phyloP scores from a whole-genome alignment of 2,797 vertebrate genomes.

The Parauchenoglanis punctatus region DNA sequence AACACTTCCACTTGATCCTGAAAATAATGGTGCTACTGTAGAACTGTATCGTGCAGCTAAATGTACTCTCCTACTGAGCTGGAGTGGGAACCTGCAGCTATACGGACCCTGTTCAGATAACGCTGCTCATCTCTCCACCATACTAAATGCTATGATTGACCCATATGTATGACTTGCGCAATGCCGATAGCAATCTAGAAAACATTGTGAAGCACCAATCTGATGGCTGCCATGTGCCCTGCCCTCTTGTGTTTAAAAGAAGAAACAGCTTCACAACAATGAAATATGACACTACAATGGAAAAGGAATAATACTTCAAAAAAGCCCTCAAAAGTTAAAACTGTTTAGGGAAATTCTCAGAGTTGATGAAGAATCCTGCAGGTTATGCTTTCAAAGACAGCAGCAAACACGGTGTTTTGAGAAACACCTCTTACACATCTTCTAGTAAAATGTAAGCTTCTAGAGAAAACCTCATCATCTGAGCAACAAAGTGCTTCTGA shows the following conservation, averaged over 20 bases:
- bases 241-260: constrained; percentile 34
- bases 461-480: background rate
- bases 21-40: background rate
- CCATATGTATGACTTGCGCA: background rate
- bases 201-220: background rate
- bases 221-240: background rate
- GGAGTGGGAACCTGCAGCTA: background rate
- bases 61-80: background rate
- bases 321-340: background rate
- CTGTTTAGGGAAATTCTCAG: background rate
- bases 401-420: too few species aligned
- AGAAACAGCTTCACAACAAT: constrained; percentile 1
- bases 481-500: background rate
- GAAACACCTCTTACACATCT: too few species aligned
- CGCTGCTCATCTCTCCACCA: too few species aligned
- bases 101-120: background rate
- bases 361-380: background rate
- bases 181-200: background rate
- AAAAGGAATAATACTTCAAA: background rate
- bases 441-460: too few species aligned
- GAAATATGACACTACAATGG: background rate
- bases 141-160: background rate
- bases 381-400: background rate
- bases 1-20: background rate
- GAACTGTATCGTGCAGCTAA: background rate